Evolutionary conservation across 1,140 invertebrate genomes (phyloP).

Genomic region (Dendrolimus punctatus): DNA sequence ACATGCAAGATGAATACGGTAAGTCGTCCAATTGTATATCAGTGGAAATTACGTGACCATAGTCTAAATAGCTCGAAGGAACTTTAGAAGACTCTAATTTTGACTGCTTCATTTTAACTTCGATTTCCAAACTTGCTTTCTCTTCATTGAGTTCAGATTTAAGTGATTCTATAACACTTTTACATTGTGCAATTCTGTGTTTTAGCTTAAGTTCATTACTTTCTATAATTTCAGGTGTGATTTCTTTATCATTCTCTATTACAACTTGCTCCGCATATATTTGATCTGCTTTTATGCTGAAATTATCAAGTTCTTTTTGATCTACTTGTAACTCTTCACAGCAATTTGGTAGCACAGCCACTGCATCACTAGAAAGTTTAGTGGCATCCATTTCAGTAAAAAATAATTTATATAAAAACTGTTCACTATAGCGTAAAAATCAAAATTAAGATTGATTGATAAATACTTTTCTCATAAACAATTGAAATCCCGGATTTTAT

Average conservation of each 20-base stretch:
- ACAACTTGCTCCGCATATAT: constrained; percentile 6
- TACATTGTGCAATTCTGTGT: constrained; percentile 47
- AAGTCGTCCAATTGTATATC: constrained; percentile 5
- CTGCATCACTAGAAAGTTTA: constrained; percentile 26
- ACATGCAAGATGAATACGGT: constrained; percentile 13
- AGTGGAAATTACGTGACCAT: constrained; percentile 1
- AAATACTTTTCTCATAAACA: too few species aligned
- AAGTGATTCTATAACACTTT: constrained; percentile 43
- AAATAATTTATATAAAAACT: too few species aligned
- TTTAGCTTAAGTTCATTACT: constrained; percentile 45
- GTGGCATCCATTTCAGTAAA: constrained; percentile 16
- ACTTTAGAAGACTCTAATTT: too few species aligned
- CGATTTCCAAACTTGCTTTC: constrained; percentile 41
- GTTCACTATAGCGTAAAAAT: too few species aligned
- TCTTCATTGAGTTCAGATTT: constrained; percentile 51
- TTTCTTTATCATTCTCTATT: constrained; percentile 8
- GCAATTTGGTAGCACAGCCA: neutral
- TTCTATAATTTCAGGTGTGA: constrained; percentile 20
- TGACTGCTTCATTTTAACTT: constrained; percentile 15
- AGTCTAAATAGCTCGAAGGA: too few species aligned
- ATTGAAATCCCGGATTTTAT: too few species aligned
- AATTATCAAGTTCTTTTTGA: constrained; percentile 1
- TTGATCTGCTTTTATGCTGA: neutral
- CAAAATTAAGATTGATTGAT: too few species aligned
- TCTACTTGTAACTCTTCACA: constrained; percentile 3